Percentiles rank a stretch among this genome's conserved stretches.
Evolutionary conservation across 2,888 invertebrate species (phyloP).

Genomic region (Drosophila kanekoi): DNA sequence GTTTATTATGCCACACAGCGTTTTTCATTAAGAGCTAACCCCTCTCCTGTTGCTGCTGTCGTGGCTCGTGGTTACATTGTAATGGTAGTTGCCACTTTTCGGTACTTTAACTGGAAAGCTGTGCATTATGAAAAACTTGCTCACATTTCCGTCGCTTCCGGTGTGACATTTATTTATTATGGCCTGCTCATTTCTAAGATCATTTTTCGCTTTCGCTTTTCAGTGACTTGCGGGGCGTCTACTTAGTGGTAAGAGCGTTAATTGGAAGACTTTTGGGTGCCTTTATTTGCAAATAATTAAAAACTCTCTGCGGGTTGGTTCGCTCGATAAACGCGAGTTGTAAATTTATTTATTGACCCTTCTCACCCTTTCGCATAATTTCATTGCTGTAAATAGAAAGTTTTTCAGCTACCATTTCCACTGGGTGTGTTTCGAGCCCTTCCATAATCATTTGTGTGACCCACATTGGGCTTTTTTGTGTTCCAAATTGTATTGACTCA

Average conservation of each 20-base stretch:
- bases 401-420: slow-evolving; percentile 30
- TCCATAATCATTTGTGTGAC: slow-evolving; percentile 47
- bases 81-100: slow-evolving; percentile 45
- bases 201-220: slow-evolving; percentile 18
- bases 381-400: slow-evolving; percentile 44
- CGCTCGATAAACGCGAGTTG: slow-evolving; percentile 44
- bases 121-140: slow-evolving; percentile 61
- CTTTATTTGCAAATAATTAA: slow-evolving; percentile 79
- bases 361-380: slow-evolving; percentile 42
- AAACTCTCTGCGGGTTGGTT: slow-evolving; percentile 43
- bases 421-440: slow-evolving; percentile 7
- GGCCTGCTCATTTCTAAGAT: slow-evolving; percentile 70
- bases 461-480: slow-evolving; percentile 43
- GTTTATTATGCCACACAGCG: slow-evolving; percentile 74
- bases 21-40: slow-evolving; percentile 63
- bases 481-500: slow-evolving; percentile 65
- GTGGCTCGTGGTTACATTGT: slow-evolving; percentile 33
- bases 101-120: slow-evolving; percentile 69
- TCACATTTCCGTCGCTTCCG: slow-evolving; percentile 74
- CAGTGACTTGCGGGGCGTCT: neutral
- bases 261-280: slow-evolving; percentile 61
- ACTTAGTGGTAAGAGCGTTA: slow-evolving; percentile 41
- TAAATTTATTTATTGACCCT: slow-evolving; percentile 74
- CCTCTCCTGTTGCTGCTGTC: slow-evolving; percentile 15
- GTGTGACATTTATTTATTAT: slow-evolving; percentile 81